Percentiles rank a stretch among this genome's conserved stretches.
These are phyloP conservation scores for Caenorhabditis imperialis DNA, from an alignment of 2,888 invertebrate genomes.

Conservation along the genomic window DNA sequence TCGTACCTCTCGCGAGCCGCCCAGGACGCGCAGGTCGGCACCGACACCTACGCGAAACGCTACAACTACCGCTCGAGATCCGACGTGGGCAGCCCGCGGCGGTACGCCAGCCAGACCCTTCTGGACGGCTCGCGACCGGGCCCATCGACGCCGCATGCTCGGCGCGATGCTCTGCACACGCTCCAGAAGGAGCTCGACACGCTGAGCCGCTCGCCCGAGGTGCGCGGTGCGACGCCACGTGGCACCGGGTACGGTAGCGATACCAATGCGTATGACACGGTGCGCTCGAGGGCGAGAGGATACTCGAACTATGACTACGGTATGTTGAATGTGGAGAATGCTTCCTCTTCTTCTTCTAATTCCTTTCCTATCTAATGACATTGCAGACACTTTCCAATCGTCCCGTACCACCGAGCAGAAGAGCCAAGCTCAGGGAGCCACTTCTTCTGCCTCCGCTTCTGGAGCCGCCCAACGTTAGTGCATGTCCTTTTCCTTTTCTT, in stretches of 20 bases:
- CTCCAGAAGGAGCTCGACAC: conserved; percentile 78
- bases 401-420: conserved; percentile 33
- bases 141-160: conserved; percentile 76
- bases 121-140: conserved; percentile 78
- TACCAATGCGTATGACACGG: conserved; percentile 73
- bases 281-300: conserved; percentile 68
- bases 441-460: conserved; percentile 26
- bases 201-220: conserved; percentile 72
- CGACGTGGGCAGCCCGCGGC: conserved; percentile 74
- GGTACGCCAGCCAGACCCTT: conserved; percentile 77
- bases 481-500: too few relatives aligned
- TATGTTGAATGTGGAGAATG: conserved; percentile 61
- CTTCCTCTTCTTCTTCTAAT: neutral
- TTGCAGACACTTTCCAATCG: conserved; percentile 58
- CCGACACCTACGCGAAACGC: conserved; percentile 72
- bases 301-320: conserved; percentile 76
- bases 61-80: conserved; percentile 78
- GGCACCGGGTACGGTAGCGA: conserved; percentile 70
- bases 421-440: conserved; percentile 11
- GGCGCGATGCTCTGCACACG: conserved; percentile 76
- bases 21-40: conserved; percentile 60
- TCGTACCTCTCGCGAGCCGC: conserved; percentile 73
- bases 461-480: neutral
- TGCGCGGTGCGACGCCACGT: conserved; percentile 43
- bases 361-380: neutral